Evolutionary conservation across 2,797 vertebrate species (phyloP).

Genomic region (Hirundo rustica): DNA sequence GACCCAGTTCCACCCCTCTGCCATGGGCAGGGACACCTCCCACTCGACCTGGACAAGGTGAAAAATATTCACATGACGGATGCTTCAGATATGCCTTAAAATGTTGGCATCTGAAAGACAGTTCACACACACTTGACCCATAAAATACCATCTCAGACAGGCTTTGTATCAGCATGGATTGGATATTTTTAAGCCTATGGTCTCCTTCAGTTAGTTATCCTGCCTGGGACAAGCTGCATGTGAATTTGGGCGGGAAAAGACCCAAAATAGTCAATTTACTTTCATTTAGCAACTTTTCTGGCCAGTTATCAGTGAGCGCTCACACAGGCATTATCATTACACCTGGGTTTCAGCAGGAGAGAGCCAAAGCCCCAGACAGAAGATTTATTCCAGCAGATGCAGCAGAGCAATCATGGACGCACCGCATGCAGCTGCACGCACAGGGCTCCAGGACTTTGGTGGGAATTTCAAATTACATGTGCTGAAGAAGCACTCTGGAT

Average conservation of each 20-base stretch:
- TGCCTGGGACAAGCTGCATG: background rate
- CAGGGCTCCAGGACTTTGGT: background rate
- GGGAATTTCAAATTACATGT: background rate
- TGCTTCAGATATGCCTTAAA: background rate
- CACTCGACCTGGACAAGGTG: background rate
- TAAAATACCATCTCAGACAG: background rate
- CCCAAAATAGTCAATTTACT: background rate
- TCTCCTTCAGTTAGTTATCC: background rate
- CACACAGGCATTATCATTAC: background rate
- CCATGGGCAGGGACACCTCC: background rate
- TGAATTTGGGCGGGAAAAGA: background rate
- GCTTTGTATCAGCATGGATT: background rate
- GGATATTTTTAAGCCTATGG: background rate
- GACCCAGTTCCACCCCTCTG: background rate
- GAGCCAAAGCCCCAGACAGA: background rate
- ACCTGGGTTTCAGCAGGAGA: background rate
- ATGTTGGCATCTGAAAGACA: background rate
- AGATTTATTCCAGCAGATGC: background rate
- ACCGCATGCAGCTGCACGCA: rapidly evolving
- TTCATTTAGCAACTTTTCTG: background rate
- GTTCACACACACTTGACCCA: background rate
- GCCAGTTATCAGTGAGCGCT: background rate
- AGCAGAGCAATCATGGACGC: background rate
- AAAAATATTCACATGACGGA: background rate
- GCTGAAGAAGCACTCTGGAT: background rate